Evolutionary conservation across 2,888 invertebrate genomes (phyloP), one percentile per base, ranked within the genome.

Genomic region (Halictus ligatus): DNA sequence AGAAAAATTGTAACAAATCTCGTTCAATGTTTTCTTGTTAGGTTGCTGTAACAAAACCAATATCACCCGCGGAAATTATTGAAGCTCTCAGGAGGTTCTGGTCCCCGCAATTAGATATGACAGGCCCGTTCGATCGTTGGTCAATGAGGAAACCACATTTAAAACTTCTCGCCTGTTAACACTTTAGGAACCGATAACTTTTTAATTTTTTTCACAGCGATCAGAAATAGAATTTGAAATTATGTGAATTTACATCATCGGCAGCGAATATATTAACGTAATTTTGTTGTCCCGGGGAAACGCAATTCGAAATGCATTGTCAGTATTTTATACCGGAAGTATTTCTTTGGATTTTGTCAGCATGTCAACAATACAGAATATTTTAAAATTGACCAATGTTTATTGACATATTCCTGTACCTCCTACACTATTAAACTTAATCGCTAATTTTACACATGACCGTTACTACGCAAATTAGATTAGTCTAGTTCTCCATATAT

Each of bases 51-150:
- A 97, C 97, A 67, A 96, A 97, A 60, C 96, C 97, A 0, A 97
- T 98, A 80, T 97, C 97, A 40, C 97, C 98, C 0, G 96, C 97
- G 18, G 98, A 98, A 95, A 97, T 98, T 72, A 96, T 97, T 88
- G 98, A 98, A 95, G 98, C 97, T 0, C 96, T 98, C 92, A 96
- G 98, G 78, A 96, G 98, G 87, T 97, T 97, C 93, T 96, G 96
- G 94, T 96, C 96, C 58, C 97, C 97, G 0, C 96, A 96, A 92
- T 95, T 96, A 64, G 97, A 95, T 77, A 92, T 94, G 86, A 92
- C 93, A 15, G 95, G 95, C 29, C 95, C 95, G 18, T 95, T 95
- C 86, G 92, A 94, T 81, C 91, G 95, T 54, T 94, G 94, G 90
- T 93, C 94, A 5, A 92, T 94, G 87, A 92, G 92, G 81, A 92